Evolutionary conservation across 2,888 invertebrate species (phyloP).

Genomic region (Sarcophaga rosellei): DNA sequence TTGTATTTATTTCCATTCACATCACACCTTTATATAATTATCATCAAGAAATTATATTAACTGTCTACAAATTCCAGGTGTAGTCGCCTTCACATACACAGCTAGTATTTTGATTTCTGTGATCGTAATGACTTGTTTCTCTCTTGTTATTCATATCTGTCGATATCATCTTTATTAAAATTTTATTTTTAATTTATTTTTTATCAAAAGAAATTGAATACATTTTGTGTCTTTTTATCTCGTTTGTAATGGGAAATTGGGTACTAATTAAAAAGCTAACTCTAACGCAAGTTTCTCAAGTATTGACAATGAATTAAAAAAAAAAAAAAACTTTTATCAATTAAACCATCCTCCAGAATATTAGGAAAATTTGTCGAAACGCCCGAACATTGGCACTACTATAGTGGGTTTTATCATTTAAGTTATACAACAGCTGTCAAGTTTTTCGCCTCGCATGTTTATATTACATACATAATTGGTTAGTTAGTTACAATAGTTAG

Average conservation of each 20-base stretch:
- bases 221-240: conserved; percentile 56
- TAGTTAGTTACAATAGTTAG: no score
- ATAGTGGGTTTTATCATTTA: no score
- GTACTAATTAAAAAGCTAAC: conserved; percentile 51
- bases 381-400: no score
- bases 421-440: no score
- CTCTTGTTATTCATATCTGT: neutral
- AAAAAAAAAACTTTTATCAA: no score
- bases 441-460: no score
- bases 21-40: neutral
- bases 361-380: no score
- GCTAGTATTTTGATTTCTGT: conserved; percentile 37
- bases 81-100: neutral
- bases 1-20: neutral
- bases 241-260: conserved; percentile 23
- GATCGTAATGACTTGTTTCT: conserved; percentile 36
- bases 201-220: conserved; percentile 44
- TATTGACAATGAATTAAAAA: no score
- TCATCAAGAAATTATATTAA: neutral
- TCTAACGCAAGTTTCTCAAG: no score
- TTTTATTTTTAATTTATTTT: neutral
- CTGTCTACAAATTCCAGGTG: no score
- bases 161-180: neutral
- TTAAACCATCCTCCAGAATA: no score
- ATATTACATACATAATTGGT: no score